These are phyloP conservation scores for Danio tinwini DNA, from an alignment of 2,797 vertebrate genomes.

Conservation along the genomic window DNA sequence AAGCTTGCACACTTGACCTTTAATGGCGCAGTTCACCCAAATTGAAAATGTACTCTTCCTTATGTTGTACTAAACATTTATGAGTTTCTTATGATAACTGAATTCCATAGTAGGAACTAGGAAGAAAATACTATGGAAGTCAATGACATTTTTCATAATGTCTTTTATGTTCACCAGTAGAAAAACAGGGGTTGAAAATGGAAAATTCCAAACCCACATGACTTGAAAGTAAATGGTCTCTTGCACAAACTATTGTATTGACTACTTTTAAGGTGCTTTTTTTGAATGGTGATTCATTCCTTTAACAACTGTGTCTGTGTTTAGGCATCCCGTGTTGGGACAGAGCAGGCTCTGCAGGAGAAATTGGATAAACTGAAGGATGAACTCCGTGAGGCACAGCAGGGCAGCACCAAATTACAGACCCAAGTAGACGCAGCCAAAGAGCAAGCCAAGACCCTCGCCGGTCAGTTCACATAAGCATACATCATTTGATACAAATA, in stretches of 20 bases:
- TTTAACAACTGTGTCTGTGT: slow-evolving; percentile 1
- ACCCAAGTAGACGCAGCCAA: slow-evolving; percentile 75
- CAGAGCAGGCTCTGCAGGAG: slow-evolving; percentile 78
- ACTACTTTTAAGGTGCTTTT: neutral
- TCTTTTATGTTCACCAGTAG: no score
- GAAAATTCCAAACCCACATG: no score
- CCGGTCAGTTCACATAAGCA: slow-evolving; percentile 73
- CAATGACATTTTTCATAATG: no score
- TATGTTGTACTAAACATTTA: no score
- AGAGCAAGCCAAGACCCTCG: slow-evolving; percentile 75
- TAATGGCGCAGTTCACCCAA: neutral
- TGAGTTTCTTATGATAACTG: no score
- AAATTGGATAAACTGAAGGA: slow-evolving; percentile 79
- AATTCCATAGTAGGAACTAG: no score
- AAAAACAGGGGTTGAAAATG: no score
- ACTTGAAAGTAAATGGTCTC: neutral
- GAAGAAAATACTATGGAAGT: no score
- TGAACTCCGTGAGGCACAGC: slow-evolving; percentile 77
- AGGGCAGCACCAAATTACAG: slow-evolving; percentile 72
- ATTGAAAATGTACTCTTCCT: no score
- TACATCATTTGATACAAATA: neutral
- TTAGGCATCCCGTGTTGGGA: slow-evolving; percentile 77
- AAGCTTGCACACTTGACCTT: no score
- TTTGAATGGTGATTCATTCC: neutral
- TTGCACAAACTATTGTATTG: neutral